Percentiles rank a stretch among this genome's conserved stretches.
phyloP scores from a whole-genome alignment of 2,113 vertebrate species.

The Seriola aureovittata region DNA sequence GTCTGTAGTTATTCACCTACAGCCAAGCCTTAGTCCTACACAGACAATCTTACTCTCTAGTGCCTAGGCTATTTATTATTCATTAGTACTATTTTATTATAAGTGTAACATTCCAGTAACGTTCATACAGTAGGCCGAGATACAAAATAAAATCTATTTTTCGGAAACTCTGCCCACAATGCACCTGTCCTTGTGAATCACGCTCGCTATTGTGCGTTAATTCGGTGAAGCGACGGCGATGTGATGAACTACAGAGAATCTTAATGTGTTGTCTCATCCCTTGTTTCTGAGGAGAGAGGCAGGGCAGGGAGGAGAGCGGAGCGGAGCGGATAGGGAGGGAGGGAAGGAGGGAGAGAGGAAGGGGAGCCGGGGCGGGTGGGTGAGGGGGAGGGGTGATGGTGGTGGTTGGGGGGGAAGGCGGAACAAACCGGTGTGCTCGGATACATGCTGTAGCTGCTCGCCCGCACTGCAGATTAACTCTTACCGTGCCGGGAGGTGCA shows the following conservation, averaged over 20 bases:
- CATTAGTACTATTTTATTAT: not conserved
- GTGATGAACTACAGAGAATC: conserved; percentile 39
- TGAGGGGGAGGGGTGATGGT: too few relatives aligned
- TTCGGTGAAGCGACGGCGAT: conserved; percentile 1
- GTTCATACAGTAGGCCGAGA: too few relatives aligned
- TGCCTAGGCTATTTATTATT: not conserved
- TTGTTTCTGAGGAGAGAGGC: conserved; percentile 65
- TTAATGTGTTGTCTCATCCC: conserved; percentile 63
- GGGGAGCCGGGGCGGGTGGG: not conserved
- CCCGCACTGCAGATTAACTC: conserved; percentile 91
- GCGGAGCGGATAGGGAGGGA: conserved; percentile 37
- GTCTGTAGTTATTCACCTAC: not conserved
- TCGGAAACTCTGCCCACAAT: not conserved
- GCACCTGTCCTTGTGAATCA: not conserved
- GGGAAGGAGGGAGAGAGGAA: conserved; percentile 22
- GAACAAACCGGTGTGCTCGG: conserved; percentile 87
- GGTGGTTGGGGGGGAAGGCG: conserved; percentile 66
- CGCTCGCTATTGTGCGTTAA: not conserved
- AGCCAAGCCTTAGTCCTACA: not conserved
- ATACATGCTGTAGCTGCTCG: conserved; percentile 85
- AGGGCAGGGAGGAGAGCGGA: conserved; percentile 55
- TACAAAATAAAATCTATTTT: not conserved
- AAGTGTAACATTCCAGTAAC: too few relatives aligned
- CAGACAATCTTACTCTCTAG: not conserved
- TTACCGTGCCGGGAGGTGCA: conserved; percentile 75